Conservation (phyloP, 35 echinoderm and acorn worm species). For the Lytechinus variegatus region DNA sequence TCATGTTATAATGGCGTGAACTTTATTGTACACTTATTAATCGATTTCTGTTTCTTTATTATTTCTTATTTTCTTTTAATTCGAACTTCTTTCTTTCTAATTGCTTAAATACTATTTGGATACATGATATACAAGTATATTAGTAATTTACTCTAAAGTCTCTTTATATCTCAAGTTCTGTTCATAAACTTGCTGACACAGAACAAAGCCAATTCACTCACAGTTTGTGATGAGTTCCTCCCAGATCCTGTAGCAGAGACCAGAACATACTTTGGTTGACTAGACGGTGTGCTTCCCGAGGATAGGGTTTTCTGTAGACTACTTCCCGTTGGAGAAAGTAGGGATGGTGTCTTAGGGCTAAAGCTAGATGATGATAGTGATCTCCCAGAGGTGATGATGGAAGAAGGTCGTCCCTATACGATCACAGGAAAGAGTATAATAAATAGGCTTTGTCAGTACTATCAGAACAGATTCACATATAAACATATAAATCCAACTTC, state of each 20-base stretch:
- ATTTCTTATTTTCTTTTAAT: too few relatives aligned
- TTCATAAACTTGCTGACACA: too few relatives aligned
- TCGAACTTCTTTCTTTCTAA: too few relatives aligned
- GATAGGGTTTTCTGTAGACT: slow-evolving; percentile 15
- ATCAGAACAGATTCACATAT: too few relatives aligned
- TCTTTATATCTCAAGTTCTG: too few relatives aligned
- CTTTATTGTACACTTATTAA: too few relatives aligned
- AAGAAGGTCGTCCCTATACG: slow-evolving; percentile 15
- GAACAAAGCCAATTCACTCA: not conserved
- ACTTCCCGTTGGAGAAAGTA: not conserved
- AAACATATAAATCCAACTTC: too few relatives aligned
- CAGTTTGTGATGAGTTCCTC: slow-evolving; percentile 25
- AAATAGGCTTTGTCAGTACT: not conserved
- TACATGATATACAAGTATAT: too few relatives aligned
- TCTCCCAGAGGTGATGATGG: slow-evolving; percentile 33
- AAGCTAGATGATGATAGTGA: slow-evolving; percentile 37
- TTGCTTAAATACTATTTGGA: too few relatives aligned
- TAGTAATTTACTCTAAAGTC: too few relatives aligned
- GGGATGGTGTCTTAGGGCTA: slow-evolving; percentile 31
- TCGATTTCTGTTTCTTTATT: too few relatives aligned
- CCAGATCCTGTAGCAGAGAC: not conserved
- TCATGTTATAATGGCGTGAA: too few relatives aligned
- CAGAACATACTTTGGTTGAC: slow-evolving; percentile 14
- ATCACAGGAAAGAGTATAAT: not conserved
- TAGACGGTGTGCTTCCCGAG: not conserved